These are phyloP conservation scores for Elysia chlorotica DNA, from an alignment of 1,140 invertebrate species.

Conservation along the genomic window DNA sequence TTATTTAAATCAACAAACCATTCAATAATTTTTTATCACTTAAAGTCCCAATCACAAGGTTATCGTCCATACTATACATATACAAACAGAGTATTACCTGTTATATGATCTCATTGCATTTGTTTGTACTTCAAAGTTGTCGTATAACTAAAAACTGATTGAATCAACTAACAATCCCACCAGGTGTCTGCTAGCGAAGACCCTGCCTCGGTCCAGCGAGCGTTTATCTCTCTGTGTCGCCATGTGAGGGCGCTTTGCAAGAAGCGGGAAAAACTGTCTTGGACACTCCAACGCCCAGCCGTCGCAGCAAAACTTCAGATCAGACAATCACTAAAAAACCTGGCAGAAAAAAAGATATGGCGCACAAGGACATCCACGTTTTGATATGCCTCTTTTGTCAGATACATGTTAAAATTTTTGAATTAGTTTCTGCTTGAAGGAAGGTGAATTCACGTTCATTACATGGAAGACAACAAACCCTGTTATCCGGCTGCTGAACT, in stretches of 20 bases:
- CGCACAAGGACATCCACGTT: constrained; percentile 48
- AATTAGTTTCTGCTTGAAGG: background rate
- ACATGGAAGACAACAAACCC: too few relatives aligned
- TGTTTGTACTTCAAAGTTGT: too few relatives aligned
- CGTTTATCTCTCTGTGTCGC: constrained; percentile 34
- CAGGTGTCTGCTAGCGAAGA: constrained; percentile 48
- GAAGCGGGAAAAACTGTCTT: constrained; percentile 49
- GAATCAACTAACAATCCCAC: too few relatives aligned
- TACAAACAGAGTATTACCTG: too few relatives aligned
- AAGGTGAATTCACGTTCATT: too few relatives aligned
- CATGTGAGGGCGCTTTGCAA: constrained; percentile 38
- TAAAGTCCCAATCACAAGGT: too few relatives aligned
- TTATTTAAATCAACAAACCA: too few relatives aligned
- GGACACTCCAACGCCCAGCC: constrained; percentile 46
- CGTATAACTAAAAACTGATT: too few relatives aligned
- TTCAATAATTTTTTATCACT: too few relatives aligned
- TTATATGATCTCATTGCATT: too few relatives aligned
- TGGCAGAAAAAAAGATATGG: constrained; percentile 46
- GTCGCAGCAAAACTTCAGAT: constrained; percentile 50
- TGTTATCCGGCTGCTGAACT: background rate
- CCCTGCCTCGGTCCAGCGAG: constrained; percentile 36
- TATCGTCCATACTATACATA: too few relatives aligned
- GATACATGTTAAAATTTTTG: background rate
- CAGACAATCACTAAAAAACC: constrained; percentile 44
- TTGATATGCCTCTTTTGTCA: constrained; percentile 15